phyloP scores from a whole-genome alignment of 2,888 invertebrate species.

The Scrobipalpa atriplicella region DNA sequence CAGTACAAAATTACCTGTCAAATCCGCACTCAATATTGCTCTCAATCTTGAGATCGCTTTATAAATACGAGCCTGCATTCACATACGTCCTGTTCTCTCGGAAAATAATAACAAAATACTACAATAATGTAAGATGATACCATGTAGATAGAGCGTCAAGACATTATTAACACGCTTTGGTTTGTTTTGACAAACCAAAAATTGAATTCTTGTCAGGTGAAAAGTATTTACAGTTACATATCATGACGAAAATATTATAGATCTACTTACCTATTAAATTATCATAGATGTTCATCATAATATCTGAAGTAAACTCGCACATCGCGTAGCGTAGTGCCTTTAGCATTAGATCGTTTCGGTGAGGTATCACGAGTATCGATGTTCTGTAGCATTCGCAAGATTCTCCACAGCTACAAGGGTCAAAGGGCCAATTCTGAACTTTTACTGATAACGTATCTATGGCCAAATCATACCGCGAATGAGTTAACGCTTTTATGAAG shows the following conservation, averaged over 20 bases:
- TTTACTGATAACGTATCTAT: slow-evolving; percentile 64
- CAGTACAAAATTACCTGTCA: too few relatives aligned
- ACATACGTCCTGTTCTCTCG: too few relatives aligned
- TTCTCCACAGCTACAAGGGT: slow-evolving; percentile 71
- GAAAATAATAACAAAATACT: too few relatives aligned
- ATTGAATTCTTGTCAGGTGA: too few relatives aligned
- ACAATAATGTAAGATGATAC: too few relatives aligned
- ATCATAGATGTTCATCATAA: slow-evolving; percentile 70
- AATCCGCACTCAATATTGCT: too few relatives aligned
- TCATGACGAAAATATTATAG: neutral
- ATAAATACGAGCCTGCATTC: too few relatives aligned
- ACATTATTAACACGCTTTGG: too few relatives aligned
- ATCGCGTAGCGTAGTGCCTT: slow-evolving; percentile 67
- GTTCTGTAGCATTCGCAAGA: slow-evolving; percentile 72
- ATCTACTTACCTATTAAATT: slow-evolving; percentile 58
- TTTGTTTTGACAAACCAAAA: too few relatives aligned
- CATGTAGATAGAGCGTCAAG: too few relatives aligned
- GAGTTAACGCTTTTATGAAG: slow-evolving; percentile 66
- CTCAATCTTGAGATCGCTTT: too few relatives aligned
- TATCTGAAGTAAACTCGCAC: slow-evolving; percentile 63
- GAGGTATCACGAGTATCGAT: slow-evolving; percentile 62
- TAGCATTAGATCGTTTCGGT: slow-evolving; percentile 70
- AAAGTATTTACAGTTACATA: too few relatives aligned
- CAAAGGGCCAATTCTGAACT: slow-evolving; percentile 64
- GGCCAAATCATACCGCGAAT: slow-evolving; percentile 69